Base-by-base conservation (phyloP, 2,113 vertebrate genomes). In the Rhea pennata region DNA sequence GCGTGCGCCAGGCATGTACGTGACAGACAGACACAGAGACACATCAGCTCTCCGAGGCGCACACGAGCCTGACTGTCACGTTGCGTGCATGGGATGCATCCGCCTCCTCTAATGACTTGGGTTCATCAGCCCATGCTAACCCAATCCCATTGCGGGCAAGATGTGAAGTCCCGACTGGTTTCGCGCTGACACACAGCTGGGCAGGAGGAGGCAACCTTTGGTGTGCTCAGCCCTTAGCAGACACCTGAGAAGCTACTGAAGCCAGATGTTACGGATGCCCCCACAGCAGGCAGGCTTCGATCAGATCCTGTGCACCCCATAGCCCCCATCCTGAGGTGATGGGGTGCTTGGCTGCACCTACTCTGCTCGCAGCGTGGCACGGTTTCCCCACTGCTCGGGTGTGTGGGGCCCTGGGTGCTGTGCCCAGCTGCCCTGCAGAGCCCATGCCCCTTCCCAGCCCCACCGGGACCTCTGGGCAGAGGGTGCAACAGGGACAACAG, bases 81-180 rank as follows among this genome's bases (percentile, higher is more conserved):
- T 33, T 59, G 56, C 6, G 29, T 31, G 17, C 31, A 58, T 9
- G 56, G 56, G 56, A 58, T 19, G 40, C 44, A 14, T 40, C 72
- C 8, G 0, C 59, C 27, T 27, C 36, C 66, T 54, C 50, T 66
- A 1, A 48, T 16, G 59, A 10, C 67, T 33, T 2, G 0, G 12
- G 12, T 27, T 36, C 5, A 0, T 1, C 15, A 15, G 40, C 5
- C 87, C n/a, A 6, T 17, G 36, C 73, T 0, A 2, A 15, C 62
- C 31, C 82, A 39, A 0, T 20, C 44, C 67, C 31, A 4, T 12
- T 22, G 24, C 0, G 0, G 58, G 20, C 6, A 33, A 56, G 50
- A 1, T 70, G 20, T 48, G 2, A 46, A 29, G 33, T 82, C 70
- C 71, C 15, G 72, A 24, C 6, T 42, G 67, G 40, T 15, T 24